phyloP scores from a whole-genome alignment of 1,140 invertebrate species.

The Leguminivora glycinivorella region DNA sequence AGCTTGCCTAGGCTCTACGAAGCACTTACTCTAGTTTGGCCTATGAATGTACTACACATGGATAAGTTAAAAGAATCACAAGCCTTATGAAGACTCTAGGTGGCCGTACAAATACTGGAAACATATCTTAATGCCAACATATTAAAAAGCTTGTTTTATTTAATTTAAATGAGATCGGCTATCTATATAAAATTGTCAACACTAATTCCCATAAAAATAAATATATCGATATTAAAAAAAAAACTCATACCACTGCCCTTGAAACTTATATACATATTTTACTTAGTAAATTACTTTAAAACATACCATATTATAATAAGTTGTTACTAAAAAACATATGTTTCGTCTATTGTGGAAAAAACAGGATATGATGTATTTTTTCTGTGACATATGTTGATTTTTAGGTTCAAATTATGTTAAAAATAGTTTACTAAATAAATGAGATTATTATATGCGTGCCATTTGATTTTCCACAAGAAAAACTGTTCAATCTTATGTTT shows the following conservation, averaged over 20 bases:
- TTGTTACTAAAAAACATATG: no score
- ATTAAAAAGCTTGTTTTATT: neutral
- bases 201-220: neutral
- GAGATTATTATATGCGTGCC: neutral
- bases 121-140: neutral
- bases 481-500: constrained; percentile 19
- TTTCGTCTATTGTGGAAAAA: no score
- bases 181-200: neutral
- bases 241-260: no score
- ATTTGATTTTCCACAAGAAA: neutral
- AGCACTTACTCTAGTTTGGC: constrained; percentile 25
- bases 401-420: no score
- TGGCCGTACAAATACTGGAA: neutral
- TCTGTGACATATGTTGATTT: neutral
- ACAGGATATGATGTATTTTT: no score
- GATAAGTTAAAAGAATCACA: neutral
- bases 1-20: constrained; percentile 6
- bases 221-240: no score
- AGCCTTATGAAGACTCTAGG: neutral
- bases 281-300: no score
- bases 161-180: neutral
- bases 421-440: neutral
- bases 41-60: constrained; percentile 1
- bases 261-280: no score
- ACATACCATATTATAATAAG: no score